Conservation (phyloP, 2,113 vertebrate species). For the Equus quagga region DNA sequence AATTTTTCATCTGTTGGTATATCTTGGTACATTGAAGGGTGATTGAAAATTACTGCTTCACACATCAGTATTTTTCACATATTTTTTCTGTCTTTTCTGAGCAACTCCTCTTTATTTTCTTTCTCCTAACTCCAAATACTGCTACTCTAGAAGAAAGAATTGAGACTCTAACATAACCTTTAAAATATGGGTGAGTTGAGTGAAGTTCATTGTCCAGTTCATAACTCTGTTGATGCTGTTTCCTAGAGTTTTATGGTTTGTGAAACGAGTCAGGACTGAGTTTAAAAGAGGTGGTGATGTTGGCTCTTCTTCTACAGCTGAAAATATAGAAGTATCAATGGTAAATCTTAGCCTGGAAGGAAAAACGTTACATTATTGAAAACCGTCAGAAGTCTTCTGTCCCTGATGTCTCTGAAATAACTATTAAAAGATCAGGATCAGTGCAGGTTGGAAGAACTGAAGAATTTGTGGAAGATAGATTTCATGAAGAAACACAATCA, state of each 20-base stretch:
- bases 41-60: neutral
- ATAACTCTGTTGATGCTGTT: neutral
- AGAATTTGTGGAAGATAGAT: neutral
- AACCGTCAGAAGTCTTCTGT: neutral
- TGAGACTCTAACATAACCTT: neutral
- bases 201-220: neutral
- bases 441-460: neutral
- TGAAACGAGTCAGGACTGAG: neutral
- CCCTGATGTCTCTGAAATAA: constrained; percentile 40
- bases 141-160: neutral
- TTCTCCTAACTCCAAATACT: neutral
- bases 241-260: neutral
- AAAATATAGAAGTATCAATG: neutral
- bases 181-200: neutral
- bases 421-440: neutral
- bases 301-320: neutral
- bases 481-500: neutral
- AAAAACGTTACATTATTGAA: constrained; percentile 23
- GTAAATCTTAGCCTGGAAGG: neutral
- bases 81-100: constrained; percentile 5
- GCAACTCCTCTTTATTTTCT: neutral
- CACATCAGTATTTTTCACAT: neutral
- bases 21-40: neutral
- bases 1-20: neutral
- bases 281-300: neutral